Evolutionary conservation across 2,113 vertebrate species (phyloP), one percentile per base, ranked within the genome.

Genomic region (Eurystomus gularis): DNA sequence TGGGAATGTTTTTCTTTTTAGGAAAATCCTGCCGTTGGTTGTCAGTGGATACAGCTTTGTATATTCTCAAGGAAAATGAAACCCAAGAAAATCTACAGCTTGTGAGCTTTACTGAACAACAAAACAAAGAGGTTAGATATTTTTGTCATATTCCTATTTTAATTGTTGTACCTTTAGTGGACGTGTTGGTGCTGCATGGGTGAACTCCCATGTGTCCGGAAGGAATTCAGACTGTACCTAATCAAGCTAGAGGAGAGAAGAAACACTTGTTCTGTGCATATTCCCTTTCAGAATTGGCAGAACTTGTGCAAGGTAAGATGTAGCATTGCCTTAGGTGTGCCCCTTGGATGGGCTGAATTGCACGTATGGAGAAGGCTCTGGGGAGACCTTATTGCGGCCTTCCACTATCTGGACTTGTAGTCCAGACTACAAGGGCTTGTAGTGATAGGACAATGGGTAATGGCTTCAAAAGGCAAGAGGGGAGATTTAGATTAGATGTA

Each of bases 1-100:
- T 55, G 24, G 46, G 39, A 49, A 68, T 57, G 7, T 37, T 71
- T 94, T 86, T 72, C 52, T 82, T 96, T 93, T 44, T 83, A 97
- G 99, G 98, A 79, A 98, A 98, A 94, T 46, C 86, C 44, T 98
- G 98, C 24, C 89, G 54, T 6, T 99, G 99, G 98, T 97, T 98
- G 97, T 97, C 98, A 17, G 98, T 99, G 94, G 99, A 99, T 93
- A 99, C 99, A 3, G 95, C 97, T 89, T 96, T 99, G 58, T 99
- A 97, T 94, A 93, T 99, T 82, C 95, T 98, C 81, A 98, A 97
- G 79, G 98, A 98, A 77, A 98, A 94, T 62, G 98, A 98, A 95
- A 98, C 46, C 46, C 98, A 98, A 94, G 98, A 98, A 81, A 98
- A 98, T 58, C 96, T 98, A 4, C 98, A 98, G 65, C 97, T 99